Conservation (phyloP, 2,888 invertebrate genomes). For the Troglohyphantes excavatus region DNA sequence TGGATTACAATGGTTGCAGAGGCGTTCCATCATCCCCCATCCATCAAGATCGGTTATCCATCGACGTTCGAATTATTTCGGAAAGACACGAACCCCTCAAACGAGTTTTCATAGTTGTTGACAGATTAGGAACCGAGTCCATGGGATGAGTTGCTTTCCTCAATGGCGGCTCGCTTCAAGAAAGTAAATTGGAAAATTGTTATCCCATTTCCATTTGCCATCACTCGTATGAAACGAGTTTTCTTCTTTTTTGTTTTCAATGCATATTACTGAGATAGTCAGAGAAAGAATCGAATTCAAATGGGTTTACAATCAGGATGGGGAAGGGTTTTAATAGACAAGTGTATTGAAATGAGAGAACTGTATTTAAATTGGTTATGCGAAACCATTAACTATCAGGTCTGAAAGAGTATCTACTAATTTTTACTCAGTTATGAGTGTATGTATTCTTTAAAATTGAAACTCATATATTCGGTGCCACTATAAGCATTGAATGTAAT, state of each 20-base stretch:
- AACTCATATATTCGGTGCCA: no score
- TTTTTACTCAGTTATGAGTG: no score
- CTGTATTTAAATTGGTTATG: no score
- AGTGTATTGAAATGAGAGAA: no score
- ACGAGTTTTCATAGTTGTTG: neutral
- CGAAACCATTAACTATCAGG: no score
- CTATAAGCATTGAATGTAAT: no score
- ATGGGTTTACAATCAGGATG: no score
- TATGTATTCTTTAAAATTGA: no score
- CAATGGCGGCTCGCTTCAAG: neutral
- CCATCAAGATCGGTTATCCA: conserved; percentile 5
- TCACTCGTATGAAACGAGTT: neutral
- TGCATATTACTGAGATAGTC: neutral
- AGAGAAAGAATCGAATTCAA: neutral
- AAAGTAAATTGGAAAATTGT: conserved; percentile 6
- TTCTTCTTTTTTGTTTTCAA: neutral
- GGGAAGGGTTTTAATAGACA: no score
- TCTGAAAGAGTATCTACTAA: no score
- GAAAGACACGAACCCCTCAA: neutral
- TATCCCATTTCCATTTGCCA: neutral
- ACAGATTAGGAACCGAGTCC: neutral
- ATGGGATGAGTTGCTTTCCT: neutral
- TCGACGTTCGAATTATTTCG: neutral
- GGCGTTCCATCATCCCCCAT: neutral
- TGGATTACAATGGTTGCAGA: neutral